Conservation (phyloP, 2,888 invertebrate species). For the Podabrus alpinus region DNA sequence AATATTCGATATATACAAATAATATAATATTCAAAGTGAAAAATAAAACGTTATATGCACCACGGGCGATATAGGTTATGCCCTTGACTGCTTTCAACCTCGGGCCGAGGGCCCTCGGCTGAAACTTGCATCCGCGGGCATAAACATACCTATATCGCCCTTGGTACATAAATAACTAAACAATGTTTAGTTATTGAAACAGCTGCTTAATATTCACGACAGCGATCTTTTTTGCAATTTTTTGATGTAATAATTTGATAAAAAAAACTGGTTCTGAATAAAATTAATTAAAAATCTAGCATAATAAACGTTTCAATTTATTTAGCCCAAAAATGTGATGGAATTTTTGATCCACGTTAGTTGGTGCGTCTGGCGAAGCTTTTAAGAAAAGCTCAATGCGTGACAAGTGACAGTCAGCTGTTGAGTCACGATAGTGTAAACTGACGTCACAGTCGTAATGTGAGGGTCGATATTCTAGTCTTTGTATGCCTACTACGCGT, state of each 20-base stretch:
- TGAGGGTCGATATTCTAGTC: slow-evolving; percentile 45
- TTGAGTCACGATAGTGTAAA: slow-evolving; percentile 45
- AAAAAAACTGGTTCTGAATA: not conserved
- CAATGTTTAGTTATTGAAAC: not conserved
- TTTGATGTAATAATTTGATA: not conserved
- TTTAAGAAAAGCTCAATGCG: slow-evolving; percentile 39
- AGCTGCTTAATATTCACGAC: not conserved
- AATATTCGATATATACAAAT: too few relatives aligned
- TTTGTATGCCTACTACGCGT: slow-evolving; percentile 31
- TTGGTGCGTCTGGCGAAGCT: slow-evolving; percentile 10
- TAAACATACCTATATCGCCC: too few relatives aligned
- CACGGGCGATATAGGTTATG: too few relatives aligned
- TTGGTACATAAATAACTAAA: too few relatives aligned
- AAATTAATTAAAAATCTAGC: not conserved
- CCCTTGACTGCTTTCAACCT: too few relatives aligned
- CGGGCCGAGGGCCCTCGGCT: too few relatives aligned
- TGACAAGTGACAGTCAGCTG: slow-evolving; percentile 52
- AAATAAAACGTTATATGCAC: too few relatives aligned
- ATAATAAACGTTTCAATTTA: not conserved
- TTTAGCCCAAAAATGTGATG: not conserved
- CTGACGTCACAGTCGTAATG: slow-evolving; percentile 48
- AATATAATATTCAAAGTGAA: too few relatives aligned
- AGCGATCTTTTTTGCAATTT: not conserved
- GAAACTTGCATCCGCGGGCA: too few relatives aligned
- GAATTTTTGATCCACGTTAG: not conserved